Conservation (phyloP, 2,888 invertebrate genomes). For the Eupeodes luniger region DNA sequence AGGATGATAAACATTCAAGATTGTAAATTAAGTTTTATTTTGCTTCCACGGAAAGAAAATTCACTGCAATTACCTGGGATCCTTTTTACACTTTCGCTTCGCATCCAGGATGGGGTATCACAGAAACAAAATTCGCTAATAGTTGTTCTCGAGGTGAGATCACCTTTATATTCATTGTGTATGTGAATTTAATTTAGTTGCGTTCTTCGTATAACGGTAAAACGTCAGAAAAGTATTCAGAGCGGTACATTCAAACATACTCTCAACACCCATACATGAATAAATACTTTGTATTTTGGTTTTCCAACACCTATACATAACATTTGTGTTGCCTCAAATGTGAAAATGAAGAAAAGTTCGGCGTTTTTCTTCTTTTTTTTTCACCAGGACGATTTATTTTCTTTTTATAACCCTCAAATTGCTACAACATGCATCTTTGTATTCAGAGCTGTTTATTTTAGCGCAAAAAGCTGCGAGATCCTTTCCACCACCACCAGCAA, state of each 20-base stretch:
- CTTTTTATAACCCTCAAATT: conserved; percentile 63
- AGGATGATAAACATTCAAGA: conserved; percentile 67
- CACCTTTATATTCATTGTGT: conserved; percentile 52
- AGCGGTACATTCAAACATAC: too few species aligned
- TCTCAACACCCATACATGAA: too few species aligned
- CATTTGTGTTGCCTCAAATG: conserved; percentile 13
- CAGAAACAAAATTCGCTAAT: conserved; percentile 33
- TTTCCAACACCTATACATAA: not conserved
- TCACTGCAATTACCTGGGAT: conserved; percentile 55
- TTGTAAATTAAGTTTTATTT: conserved; percentile 67
- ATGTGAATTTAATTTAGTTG: conserved; percentile 66
- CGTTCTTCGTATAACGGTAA: not conserved
- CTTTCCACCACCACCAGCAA: not conserved
- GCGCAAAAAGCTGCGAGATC: not conserved
- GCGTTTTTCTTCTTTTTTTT: not conserved
- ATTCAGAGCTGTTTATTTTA: conserved; percentile 51
- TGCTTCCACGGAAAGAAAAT: conserved; percentile 27
- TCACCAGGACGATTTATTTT: conserved; percentile 60
- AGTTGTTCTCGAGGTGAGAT: conserved; percentile 57
- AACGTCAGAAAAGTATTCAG: not conserved
- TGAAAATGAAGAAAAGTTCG: not conserved
- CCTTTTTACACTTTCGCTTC: conserved; percentile 7
- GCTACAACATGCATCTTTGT: conserved; percentile 59
- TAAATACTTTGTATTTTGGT: conserved; percentile 7
- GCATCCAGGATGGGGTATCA: not conserved